These are phyloP conservation scores for Limnephilus auricula DNA, from an alignment of 2,888 invertebrate genomes.

Conservation along the genomic window DNA sequence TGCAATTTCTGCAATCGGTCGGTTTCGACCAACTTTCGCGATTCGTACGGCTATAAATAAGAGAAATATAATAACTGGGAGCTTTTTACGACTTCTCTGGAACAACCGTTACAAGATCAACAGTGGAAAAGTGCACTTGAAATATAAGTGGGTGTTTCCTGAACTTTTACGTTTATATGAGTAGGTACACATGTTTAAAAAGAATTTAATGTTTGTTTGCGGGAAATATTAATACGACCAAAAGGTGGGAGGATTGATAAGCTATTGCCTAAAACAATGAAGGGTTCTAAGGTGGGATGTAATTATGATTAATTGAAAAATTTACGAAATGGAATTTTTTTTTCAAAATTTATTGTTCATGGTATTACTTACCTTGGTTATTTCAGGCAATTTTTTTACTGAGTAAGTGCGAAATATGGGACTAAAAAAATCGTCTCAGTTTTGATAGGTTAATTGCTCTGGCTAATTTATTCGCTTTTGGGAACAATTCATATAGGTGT, in stretches of 20 bases:
- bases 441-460: too few species aligned
- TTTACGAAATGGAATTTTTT: too few species aligned
- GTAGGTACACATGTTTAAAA: not conserved
- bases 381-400: too few species aligned
- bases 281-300: not conserved
- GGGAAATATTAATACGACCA: not conserved
- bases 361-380: too few species aligned
- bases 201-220: not conserved
- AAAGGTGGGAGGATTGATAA: not conserved
- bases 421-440: too few species aligned
- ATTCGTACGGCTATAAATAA: slow-evolving; percentile 56
- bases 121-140: slow-evolving; percentile 37
- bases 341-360: too few species aligned
- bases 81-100: slow-evolving; percentile 53
- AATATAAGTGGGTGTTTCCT: slow-evolving; percentile 18
- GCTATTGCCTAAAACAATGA: not conserved
- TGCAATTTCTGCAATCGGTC: slow-evolving; percentile 45
- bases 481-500: too few species aligned
- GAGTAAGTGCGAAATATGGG: too few species aligned
- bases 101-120: slow-evolving; percentile 35
- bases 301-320: not conserved
- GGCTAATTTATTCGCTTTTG: too few species aligned
- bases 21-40: slow-evolving; percentile 47
- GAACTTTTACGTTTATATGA: slow-evolving; percentile 4
- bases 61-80: slow-evolving; percentile 53